Evolutionary conservation across 2,797 vertebrate species (phyloP).

Genomic region (Taenioides sp.): DNA sequence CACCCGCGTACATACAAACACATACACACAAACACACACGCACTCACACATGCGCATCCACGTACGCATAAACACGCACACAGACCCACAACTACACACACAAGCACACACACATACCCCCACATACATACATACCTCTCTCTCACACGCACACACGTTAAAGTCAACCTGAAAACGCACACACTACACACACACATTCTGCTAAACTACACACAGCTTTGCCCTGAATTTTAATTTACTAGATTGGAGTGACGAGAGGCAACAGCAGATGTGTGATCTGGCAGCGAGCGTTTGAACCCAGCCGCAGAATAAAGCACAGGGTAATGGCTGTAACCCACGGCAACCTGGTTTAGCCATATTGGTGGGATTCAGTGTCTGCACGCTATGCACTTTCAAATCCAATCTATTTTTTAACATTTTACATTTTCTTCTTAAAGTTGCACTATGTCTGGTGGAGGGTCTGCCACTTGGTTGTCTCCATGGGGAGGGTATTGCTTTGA

Average conservation of each 20-base stretch:
- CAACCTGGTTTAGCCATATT: neutral
- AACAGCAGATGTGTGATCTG: slow-evolving; percentile 69
- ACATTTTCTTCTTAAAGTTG: no score
- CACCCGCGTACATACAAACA: no score
- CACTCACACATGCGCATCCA: no score
- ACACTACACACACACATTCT: slow-evolving; percentile 15
- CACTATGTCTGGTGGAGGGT: no score
- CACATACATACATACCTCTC: no score
- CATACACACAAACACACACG: no score
- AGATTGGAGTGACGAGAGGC: slow-evolving; percentile 53
- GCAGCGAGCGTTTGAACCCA: slow-evolving; percentile 34
- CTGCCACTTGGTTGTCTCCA: no score
- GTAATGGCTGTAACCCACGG: slow-evolving; percentile 3
- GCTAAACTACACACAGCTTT: slow-evolving; percentile 55
- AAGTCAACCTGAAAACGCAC: slow-evolving; percentile 37
- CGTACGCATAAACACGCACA: no score
- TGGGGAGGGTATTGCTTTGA: no score
- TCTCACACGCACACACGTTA: slow-evolving; percentile 19
- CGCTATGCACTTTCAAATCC: no score
- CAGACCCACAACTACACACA: no score
- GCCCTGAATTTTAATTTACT: slow-evolving; percentile 66
- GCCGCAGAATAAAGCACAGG: slow-evolving; percentile 26
- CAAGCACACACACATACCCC: no score
- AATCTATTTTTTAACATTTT: neutral
- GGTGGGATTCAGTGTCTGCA: neutral